A percentile compares a stretch with the other conserved stretches of the same genome.
These are phyloP conservation scores for Tautogolabrus adspersus DNA, from an alignment of 2,113 vertebrate species.

Conservation along the genomic window DNA sequence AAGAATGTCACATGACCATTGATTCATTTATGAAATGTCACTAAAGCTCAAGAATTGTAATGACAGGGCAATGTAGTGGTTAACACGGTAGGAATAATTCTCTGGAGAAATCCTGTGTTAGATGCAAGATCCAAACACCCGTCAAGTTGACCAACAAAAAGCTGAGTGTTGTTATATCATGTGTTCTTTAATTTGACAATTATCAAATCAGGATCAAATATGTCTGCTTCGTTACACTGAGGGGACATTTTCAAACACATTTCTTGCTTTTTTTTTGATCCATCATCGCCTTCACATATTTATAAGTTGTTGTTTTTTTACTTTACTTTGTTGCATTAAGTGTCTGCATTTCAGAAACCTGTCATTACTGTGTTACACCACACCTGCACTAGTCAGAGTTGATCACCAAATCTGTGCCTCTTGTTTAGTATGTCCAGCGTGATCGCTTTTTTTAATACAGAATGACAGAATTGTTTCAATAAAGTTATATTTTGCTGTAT, in stretches of 20 bases:
- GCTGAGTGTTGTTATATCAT: not conserved
- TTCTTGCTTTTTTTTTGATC: not conserved
- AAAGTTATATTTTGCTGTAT: constrained; percentile 73
- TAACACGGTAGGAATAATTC: too few species aligned
- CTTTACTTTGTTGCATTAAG: not conserved
- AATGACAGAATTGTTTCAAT: constrained; percentile 66
- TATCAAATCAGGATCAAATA: not conserved
- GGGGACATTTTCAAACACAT: not conserved
- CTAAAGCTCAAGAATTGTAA: not conserved
- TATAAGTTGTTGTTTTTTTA: not conserved
- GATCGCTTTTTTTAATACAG: constrained; percentile 46
- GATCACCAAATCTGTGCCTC: constrained; percentile 64
- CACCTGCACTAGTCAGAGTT: constrained; percentile 46
- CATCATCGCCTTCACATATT: not conserved
- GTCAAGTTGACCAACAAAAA: not conserved
- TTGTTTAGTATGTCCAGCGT: constrained; percentile 43
- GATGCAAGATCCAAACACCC: not conserved
- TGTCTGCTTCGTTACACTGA: not conserved
- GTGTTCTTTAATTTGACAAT: not conserved
- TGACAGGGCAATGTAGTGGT: not conserved
- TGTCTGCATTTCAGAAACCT: not conserved
- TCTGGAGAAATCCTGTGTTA: not conserved
- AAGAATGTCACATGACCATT: not conserved
- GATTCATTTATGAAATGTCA: too few species aligned
- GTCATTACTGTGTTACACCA: constrained; percentile 2